A percentile compares a stretch with the other conserved stretches of the same genome.
phyloP scores from a whole-genome alignment of 2,113 vertebrate genomes.

The Melanotaenia duboulayi region DNA sequence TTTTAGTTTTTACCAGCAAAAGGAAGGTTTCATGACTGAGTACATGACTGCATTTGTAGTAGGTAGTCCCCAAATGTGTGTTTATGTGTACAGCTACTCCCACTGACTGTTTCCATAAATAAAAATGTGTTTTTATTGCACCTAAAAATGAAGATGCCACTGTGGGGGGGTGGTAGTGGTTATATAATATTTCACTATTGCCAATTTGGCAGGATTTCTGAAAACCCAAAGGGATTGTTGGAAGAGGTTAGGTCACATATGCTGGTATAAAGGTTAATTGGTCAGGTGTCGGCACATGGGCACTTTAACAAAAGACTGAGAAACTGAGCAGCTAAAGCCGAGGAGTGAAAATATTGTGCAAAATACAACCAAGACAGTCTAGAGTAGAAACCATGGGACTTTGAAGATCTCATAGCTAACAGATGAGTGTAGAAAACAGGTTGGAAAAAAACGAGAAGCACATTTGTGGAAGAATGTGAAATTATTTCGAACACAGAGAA shows the following conservation, averaged over 20 bases:
- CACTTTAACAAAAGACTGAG: background rate
- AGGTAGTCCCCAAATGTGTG: constrained; percentile 16
- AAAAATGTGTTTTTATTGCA: constrained; percentile 22
- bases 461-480: background rate
- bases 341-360: background rate
- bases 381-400: constrained; percentile 1
- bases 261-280: background rate
- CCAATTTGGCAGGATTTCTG: background rate
- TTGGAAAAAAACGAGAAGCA: background rate
- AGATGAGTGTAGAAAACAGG: background rate
- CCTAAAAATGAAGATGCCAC: constrained; percentile 5
- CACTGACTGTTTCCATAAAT: constrained; percentile 8
- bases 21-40: constrained; percentile 16
- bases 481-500: background rate
- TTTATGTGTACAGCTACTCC: constrained; percentile 36
- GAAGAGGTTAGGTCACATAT: background rate
- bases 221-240: background rate
- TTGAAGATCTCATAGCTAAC: background rate
- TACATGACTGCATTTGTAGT: constrained; percentile 44
- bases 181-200: constrained; percentile 26
- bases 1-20: background rate
- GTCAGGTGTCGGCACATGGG: background rate
- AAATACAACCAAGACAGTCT: background rate
- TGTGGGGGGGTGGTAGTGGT: background rate
- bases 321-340: background rate